Evolutionary conservation across 2,113 vertebrate genomes (phyloP), one percentile per base, ranked within the genome.

Genomic region (Equus quagga): DNA sequence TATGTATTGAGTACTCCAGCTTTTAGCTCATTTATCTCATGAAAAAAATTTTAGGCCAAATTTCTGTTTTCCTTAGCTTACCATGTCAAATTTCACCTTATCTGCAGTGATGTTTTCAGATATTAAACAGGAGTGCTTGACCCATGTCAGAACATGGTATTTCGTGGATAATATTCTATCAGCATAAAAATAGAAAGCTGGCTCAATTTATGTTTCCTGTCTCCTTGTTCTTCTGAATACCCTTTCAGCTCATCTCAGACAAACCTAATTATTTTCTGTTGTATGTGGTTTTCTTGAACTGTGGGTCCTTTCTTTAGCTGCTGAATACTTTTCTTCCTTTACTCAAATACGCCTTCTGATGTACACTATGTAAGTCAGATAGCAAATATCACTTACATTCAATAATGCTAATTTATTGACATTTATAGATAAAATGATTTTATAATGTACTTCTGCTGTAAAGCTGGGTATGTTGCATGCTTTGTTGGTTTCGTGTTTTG

Each of bases 1-100:
- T 72, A 26, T 46, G 12, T 54, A 31, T 46, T 10, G 31, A 54
- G 46, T 56, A 58, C 15, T 62, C 46, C 10, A 62, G 12, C 80
- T 92, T 84, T 89, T 76, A 73, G 67, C 15, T 86, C 36, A 87
- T 80, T 87, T 87, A 65, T 86, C 21, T 85, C 54, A 44, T 51
- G 44, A 44, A 72, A 92, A 64, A 73, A 56, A 49, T 11, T 84
- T 96, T 6, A 19, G 36, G 26, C 3, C 14, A 36, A 67, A 36
- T 69, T 73, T 83, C 44, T 89, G 7, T 76, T 84, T 92, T 84
- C 33, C 23, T 82, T 49, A 73, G 19, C 58, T 65, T 62, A 94
- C 10, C 23, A 11, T 36, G 24, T 82, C 56, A 76, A 62, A 36
- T 69, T 86, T 97, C 8, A 89, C 18, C 10, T 93, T 75, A 23